Conservation (phyloP, 2,888 invertebrate species). For the Spisula solida region DNA sequence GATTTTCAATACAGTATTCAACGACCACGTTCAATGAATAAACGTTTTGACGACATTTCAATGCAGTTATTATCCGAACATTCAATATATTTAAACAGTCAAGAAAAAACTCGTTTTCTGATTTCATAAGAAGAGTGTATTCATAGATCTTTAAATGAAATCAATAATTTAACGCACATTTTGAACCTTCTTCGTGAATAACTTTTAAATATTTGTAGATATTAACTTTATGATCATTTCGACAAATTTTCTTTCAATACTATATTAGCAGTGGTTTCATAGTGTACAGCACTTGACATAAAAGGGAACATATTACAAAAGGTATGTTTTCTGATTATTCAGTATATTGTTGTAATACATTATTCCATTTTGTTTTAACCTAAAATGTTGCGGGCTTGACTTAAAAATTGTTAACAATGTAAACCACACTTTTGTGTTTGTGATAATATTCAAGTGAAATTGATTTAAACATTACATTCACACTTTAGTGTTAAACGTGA, state of each 20-base stretch:
- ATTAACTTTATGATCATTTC: not conserved
- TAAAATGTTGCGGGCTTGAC: no score
- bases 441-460: no score
- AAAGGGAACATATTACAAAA: not conserved
- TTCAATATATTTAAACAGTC: not conserved
- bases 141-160: not conserved
- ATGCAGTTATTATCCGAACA: not conserved
- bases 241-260: not conserved
- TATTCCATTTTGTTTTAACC: no score
- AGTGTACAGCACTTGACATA: not conserved
- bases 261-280: not conserved
- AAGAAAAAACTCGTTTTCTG: not conserved
- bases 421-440: no score
- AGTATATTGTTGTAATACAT: not conserved
- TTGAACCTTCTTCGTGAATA: not conserved
- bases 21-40: not conserved
- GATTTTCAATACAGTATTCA: not conserved
- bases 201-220: not conserved
- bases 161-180: conserved; percentile 12
- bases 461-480: no score
- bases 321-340: not conserved
- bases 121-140: not conserved
- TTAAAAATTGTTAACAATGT: no score
- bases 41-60: not conserved
- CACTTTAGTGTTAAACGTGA: no score